phyloP scores from a whole-genome alignment of 2,797 vertebrate species.

The Helostoma temminkii region DNA sequence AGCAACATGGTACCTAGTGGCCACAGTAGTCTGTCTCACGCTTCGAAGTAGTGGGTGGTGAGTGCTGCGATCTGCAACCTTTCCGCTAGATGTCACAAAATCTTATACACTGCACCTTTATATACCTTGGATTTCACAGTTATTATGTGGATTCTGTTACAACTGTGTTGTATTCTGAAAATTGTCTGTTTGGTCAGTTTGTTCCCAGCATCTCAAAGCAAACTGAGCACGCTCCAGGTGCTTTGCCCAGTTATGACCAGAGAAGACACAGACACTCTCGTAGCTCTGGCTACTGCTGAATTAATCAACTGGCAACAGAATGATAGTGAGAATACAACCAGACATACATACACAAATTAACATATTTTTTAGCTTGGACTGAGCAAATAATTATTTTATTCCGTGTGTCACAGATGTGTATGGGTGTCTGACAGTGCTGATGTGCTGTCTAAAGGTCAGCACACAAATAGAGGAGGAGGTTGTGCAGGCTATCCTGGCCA shows the following conservation, averaged over 20 bases:
- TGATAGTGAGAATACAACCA: slow-evolving; percentile 78
- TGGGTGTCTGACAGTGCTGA: slow-evolving; percentile 90
- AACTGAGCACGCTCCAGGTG: slow-evolving; percentile 91
- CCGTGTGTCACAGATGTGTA: slow-evolving; percentile 86
- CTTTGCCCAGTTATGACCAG: slow-evolving; percentile 87
- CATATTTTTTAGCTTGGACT: slow-evolving; percentile 4
- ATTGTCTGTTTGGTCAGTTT: slow-evolving; percentile 83
- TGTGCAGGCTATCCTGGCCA: slow-evolving; percentile 87
- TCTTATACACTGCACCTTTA: too few relatives aligned
- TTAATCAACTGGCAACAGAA: slow-evolving; percentile 89
- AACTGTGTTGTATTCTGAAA: slow-evolving; percentile 10
- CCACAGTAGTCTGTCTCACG: too few relatives aligned
- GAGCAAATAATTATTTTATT: not conserved
- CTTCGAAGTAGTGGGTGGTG: too few relatives aligned
- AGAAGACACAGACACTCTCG: slow-evolving; percentile 88
- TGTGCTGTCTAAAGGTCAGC: slow-evolving; percentile 88
- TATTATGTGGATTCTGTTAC: not conserved
- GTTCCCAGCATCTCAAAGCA: slow-evolving; percentile 90
- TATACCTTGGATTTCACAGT: slow-evolving; percentile 19
- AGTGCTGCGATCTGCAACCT: too few relatives aligned
- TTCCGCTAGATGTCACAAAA: too few relatives aligned
- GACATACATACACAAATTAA: not conserved
- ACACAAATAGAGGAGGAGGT: slow-evolving; percentile 86
- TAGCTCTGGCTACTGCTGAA: slow-evolving; percentile 88
- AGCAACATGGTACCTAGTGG: too few relatives aligned